A percentile compares a stretch with the other conserved stretches of the same genome.
Evolutionary conservation across 2,113 vertebrate genomes (phyloP).

Genomic region (Silurus asotus): DNA sequence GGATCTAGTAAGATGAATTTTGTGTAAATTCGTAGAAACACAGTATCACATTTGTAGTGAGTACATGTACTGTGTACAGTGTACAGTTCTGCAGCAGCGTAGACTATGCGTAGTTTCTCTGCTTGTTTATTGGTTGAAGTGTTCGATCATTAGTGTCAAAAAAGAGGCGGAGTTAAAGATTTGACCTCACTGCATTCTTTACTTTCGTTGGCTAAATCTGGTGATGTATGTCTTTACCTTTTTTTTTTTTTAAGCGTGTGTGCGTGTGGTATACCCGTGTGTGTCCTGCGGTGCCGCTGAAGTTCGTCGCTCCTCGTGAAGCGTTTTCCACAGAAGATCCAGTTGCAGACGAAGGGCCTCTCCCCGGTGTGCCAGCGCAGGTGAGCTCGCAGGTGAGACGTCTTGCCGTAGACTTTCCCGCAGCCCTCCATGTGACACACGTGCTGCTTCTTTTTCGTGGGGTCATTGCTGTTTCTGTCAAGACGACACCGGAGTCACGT

Average conservation of each 20-base stretch:
- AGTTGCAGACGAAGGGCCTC: conserved; percentile 97
- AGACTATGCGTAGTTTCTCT: too few species aligned
- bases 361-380: conserved; percentile 99
- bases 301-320: conserved; percentile 97
- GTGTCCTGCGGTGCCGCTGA: conserved; percentile 95
- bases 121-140: too few species aligned
- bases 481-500: background rate
- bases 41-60: too few species aligned
- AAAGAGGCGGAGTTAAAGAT: too few species aligned
- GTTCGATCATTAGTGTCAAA: too few species aligned
- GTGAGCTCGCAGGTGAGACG: conserved; percentile 95
- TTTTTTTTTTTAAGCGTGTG: background rate
- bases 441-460: conserved; percentile 98
- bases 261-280: conserved; percentile 79
- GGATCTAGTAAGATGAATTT: too few species aligned
- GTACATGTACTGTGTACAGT: too few species aligned
- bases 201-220: too few species aligned
- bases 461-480: conserved; percentile 88
- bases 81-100: too few species aligned
- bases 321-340: conserved; percentile 98
- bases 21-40: too few species aligned
- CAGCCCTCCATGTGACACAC: conserved; percentile 99
- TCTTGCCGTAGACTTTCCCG: conserved; percentile 98
- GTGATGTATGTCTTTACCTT: too few species aligned
- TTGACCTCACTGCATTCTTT: too few species aligned